Percentiles rank a stretch among this genome's conserved stretches.
Conservation (phyloP, 1,140 invertebrate genomes). For the Pentalonia nigronervosa region DNA sequence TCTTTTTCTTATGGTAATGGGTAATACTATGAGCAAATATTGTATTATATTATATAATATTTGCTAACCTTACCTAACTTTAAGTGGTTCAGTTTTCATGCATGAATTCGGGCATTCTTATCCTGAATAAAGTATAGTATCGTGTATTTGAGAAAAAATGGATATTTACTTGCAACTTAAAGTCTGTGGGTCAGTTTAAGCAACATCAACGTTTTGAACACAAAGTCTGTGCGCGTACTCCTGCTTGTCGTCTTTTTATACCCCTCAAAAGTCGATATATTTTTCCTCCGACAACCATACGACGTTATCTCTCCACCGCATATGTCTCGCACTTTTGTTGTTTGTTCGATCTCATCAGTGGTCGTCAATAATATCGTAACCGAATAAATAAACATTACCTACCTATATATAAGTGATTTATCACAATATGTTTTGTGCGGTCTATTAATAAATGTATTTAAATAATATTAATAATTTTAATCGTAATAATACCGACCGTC, state of each 20-base stretch:
- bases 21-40: no score
- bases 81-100: no score
- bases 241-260: not conserved
- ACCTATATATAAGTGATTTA: not conserved
- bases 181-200: not conserved
- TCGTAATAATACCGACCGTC: no score
- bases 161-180: not conserved
- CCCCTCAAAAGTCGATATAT: not conserved
- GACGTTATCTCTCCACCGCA: not conserved
- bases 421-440: no score
- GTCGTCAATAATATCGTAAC: not conserved
- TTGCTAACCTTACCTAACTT: no score
- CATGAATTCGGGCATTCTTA: no score
- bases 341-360: not conserved
- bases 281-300: not conserved
- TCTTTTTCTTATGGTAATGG: no score
- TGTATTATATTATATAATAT: no score
- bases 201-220: not conserved
- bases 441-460: no score
- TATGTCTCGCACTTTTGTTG: no score
- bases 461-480: no score
- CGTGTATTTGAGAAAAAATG: not conserved
- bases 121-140: not conserved
- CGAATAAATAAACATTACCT: not conserved
- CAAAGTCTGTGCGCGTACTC: not conserved